phyloP scores from a whole-genome alignment of 2,113 vertebrate genomes.

The Cyphomyrus plagiostoma region DNA sequence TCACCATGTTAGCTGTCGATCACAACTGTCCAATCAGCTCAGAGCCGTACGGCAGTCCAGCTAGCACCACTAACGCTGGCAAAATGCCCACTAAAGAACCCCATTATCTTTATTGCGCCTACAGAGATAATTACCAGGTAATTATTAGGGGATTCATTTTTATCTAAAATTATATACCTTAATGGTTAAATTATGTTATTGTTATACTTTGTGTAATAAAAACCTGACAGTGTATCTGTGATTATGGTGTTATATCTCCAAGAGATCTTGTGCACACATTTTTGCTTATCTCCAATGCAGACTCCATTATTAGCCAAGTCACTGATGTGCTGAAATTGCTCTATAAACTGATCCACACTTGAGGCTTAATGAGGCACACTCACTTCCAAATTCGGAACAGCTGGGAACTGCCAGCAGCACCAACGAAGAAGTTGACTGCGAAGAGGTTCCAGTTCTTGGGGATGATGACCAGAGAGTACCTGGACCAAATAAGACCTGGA shows the following conservation, averaged over 20 bases:
- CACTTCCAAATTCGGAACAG: conserved; percentile 93
- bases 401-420: conserved; percentile 78
- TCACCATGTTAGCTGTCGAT: background rate
- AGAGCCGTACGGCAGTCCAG: too few species aligned
- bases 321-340: background rate
- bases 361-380: conserved; percentile 33
- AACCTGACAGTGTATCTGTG: background rate
- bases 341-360: background rate
- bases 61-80: background rate
- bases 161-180: background rate
- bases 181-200: background rate
- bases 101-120: background rate
- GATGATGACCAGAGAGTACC: conserved; percentile 96
- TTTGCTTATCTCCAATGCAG: background rate
- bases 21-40: background rate
- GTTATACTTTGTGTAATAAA: background rate
- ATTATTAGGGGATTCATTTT: background rate
- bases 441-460: conserved; percentile 98
- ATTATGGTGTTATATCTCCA: background rate
- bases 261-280: background rate
- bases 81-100: background rate
- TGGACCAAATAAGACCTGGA: conserved; percentile 92
- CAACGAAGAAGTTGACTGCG: conserved; percentile 93
- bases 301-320: background rate
- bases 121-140: background rate